Percentiles rank a stretch among this genome's conserved stretches.
phyloP scores from a whole-genome alignment of 1,140 invertebrate species.

The Brachionus manjavacas region DNA sequence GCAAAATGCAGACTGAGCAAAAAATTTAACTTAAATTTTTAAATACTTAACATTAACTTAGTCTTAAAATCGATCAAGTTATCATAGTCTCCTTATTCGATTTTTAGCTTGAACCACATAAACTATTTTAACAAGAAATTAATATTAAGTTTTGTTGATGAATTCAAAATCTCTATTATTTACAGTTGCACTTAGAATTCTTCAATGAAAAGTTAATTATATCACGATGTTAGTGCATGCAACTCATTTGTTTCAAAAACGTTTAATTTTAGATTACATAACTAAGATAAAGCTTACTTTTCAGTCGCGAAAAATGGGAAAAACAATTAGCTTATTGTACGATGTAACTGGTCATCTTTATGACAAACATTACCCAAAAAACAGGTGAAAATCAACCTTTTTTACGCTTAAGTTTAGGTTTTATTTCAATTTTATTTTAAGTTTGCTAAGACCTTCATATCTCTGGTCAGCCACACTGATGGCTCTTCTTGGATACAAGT shows the following conservation, averaged over 20 bases:
- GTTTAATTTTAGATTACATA: constrained; percentile 16
- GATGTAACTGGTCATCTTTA: not conserved
- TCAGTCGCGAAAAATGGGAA: not conserved
- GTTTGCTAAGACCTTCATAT: not conserved
- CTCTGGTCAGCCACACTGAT: not conserved
- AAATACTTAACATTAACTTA: not conserved
- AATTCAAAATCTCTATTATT: not conserved
- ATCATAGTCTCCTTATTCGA: not conserved
- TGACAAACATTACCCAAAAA: constrained; percentile 14
- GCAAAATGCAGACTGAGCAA: not conserved
- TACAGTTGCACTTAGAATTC: not conserved
- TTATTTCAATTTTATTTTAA: not conserved
- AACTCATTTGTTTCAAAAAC: not conserved
- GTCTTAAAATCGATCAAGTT: not conserved
- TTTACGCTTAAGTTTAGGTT: not conserved
- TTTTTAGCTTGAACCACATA: not conserved
- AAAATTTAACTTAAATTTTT: not conserved
- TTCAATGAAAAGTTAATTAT: not conserved
- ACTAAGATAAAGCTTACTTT: not conserved
- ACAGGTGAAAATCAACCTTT: not conserved
- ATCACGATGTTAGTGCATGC: constrained; percentile 22
- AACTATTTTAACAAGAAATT: not conserved
- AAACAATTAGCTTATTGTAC: not conserved
- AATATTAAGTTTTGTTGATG: not conserved
- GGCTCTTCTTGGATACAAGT: not conserved